These are phyloP conservation scores for Cheilosia vulpina DNA, from an alignment of 2,888 invertebrate species.

Conservation along the genomic window DNA sequence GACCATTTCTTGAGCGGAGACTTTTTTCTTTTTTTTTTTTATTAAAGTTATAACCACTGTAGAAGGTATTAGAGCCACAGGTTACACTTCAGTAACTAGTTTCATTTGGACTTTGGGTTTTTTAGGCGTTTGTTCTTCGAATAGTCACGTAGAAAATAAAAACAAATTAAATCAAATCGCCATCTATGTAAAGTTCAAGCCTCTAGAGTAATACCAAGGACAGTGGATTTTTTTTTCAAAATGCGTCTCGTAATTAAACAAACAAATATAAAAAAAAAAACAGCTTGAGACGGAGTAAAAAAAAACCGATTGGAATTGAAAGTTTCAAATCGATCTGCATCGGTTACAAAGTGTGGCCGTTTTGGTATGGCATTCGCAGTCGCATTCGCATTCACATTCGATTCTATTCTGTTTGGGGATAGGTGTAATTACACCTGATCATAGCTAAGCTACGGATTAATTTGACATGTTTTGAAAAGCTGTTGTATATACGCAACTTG, in stretches of 20 bases:
- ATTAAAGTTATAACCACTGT: slow-evolving; percentile 45
- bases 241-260: slow-evolving; percentile 58
- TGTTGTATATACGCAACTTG: background rate
- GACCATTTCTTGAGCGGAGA: slow-evolving; percentile 64
- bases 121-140: slow-evolving; percentile 59
- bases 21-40: slow-evolving; percentile 2
- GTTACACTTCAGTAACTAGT: slow-evolving; percentile 71
- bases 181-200: slow-evolving; percentile 71
- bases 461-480: slow-evolving; percentile 40
- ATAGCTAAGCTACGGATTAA: slow-evolving; percentile 36
- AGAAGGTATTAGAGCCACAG: slow-evolving; percentile 67
- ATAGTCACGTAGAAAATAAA: background rate
- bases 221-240: slow-evolving; percentile 36
- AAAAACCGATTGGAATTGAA: slow-evolving; percentile 44
- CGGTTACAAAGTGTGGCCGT: slow-evolving; percentile 44
- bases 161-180: slow-evolving; percentile 36
- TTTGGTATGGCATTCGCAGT: slow-evolving; percentile 44
- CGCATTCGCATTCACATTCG: slow-evolving; percentile 1
- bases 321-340: slow-evolving; percentile 48
- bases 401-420: slow-evolving; percentile 45
- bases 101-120: slow-evolving; percentile 70
- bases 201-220: slow-evolving; percentile 68
- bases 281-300: background rate
- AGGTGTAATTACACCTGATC: slow-evolving; percentile 49
- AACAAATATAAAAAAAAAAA: slow-evolving; percentile 15